Evolutionary conservation across 1,140 invertebrate species (phyloP), one percentile per base, ranked within the genome.

Genomic region (Apolygus lucorum): DNA sequence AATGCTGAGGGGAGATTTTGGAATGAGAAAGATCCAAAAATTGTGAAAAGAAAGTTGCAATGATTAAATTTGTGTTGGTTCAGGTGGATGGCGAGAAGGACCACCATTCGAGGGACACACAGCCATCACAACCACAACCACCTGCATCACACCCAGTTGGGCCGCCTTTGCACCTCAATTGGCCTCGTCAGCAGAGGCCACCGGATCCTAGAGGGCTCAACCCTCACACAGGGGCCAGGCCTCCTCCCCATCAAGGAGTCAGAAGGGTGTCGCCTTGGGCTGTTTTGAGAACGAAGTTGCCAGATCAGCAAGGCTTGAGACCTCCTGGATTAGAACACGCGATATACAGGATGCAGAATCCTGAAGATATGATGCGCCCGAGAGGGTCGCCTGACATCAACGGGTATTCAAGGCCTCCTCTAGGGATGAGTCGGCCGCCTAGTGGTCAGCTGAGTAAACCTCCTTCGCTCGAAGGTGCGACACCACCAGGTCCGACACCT

Each of bases 261-360:
- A 29, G 72, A 27, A 52, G 72, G 25, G 66, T 65, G 28, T 70
- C 69, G 13, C 69, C 72, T 54, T 72, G 72, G 72, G 69, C 69
- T 2, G 49, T 72, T 4, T 59, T 72, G 4, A 70, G 67, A 21
- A 65, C 65, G 49, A 72, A 72, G 52, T 52, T 72, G 59, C 72
- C 72, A 2, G 34, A 64, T 1, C 42, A 68, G 27, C 25, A 22
- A 1, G 54, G 72, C 49, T 22, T 52, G 29, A 65, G 64, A 63
- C 28, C 67, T 67, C 25, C 68, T 25, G 34, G 52, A 1, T n/a
- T 28, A 28, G 63, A 66, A n/a, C 63, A 70, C 54, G 1, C 29
- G 1, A 65, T 66, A 13, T 54, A 66, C 17, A 70, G 69, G 14
- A 70, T 66, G 63, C 63, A 66, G 14, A 66, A 66, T 14, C 64